phyloP scores from a whole-genome alignment of 2,888 invertebrate species.

The Eupithecia subfuscata region DNA sequence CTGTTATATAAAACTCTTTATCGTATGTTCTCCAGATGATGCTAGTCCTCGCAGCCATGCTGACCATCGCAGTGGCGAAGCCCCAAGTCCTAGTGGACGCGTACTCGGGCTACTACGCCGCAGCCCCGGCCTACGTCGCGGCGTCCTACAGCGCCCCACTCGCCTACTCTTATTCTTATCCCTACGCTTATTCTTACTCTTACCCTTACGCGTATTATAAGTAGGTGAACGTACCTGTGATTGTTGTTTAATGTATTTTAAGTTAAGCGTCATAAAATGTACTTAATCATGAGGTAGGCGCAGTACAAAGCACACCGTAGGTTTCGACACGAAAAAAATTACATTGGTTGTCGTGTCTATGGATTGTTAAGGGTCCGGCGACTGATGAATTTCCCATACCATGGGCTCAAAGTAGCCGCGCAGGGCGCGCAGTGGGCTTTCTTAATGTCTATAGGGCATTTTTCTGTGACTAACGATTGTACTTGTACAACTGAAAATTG shows the following conservation, averaged over 20 bases:
- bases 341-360: no score
- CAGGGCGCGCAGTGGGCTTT: no score
- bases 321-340: no score
- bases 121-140: slow-evolving; percentile 65
- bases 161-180: slow-evolving; percentile 73
- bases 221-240: slow-evolving; percentile 11
- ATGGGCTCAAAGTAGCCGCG: no score
- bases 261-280: neutral
- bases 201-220: slow-evolving; percentile 72
- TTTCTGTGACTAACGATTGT: no score
- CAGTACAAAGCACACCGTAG: no score
- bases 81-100: slow-evolving; percentile 72
- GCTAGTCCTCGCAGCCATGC: slow-evolving; percentile 58
- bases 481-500: no score
- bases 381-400: no score
- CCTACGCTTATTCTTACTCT: slow-evolving; percentile 66
- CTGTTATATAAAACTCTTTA: neutral
- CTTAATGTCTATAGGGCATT: no score
- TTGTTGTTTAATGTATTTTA: neutral
- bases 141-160: slow-evolving; percentile 67
- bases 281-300: no score
- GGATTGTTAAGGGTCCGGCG: no score
- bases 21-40: slow-evolving; percentile 54
- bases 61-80: slow-evolving; percentile 67
- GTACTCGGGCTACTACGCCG: slow-evolving; percentile 68